phyloP scores from a whole-genome alignment of 2,797 vertebrate species.

The Rhynchonycteris naso region DNA sequence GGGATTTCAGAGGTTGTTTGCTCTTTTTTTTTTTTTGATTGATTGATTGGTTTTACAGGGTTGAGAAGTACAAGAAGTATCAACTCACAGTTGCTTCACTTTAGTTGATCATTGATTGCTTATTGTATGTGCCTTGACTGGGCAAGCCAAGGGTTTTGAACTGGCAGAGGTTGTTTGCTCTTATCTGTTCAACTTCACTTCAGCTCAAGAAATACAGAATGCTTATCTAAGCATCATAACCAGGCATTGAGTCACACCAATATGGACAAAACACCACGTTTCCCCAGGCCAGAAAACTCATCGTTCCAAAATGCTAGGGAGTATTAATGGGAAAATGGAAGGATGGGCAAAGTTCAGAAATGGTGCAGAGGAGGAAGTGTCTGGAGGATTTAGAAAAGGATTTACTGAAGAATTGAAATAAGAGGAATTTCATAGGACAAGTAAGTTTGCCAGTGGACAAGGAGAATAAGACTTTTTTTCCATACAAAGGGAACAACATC shows the following conservation, averaged over 20 bases:
- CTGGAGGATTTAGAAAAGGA: neutral
- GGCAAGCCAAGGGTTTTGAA: no score
- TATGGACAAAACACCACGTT: neutral
- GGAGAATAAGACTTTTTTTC: neutral
- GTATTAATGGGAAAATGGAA: neutral
- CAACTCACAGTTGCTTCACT: no score
- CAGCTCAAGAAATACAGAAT: neutral
- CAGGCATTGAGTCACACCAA: neutral
- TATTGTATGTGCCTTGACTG: no score
- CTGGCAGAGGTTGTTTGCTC: neutral
- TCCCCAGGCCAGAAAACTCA: neutral
- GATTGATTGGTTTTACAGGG: no score
- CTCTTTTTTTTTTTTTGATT: neutral
- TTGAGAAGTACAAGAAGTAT: no score
- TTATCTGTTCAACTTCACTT: slow-evolving; percentile 42
- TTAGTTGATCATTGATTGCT: no score
- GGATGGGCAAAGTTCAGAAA: neutral
- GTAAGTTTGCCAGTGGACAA: neutral
- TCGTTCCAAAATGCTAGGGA: neutral
- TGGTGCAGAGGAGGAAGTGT: neutral
- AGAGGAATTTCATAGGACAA: neutral
- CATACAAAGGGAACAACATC: neutral
- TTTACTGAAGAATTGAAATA: slow-evolving; percentile 37
- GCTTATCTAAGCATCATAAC: neutral
- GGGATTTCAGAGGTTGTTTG: neutral